Evolutionary conservation across 2,888 invertebrate species (phyloP), one percentile per base, ranked within the genome.

Genomic region (Lasius fuliginosus): DNA sequence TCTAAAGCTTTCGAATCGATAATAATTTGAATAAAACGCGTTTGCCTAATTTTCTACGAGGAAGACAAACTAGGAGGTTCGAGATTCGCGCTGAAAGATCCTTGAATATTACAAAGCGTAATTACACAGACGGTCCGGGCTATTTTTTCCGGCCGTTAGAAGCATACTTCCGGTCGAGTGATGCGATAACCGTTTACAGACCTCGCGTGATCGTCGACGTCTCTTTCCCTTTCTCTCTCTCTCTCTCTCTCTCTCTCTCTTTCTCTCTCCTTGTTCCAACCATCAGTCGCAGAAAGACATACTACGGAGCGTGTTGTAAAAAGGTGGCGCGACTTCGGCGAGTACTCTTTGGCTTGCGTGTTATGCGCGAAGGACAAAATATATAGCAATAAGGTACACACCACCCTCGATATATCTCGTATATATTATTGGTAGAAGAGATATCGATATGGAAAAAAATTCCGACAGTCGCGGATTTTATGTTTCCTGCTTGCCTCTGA

Each of bases 161-260:
- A 77, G 53, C 65, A 79, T 64, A 89, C 86, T 89, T 89, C 90
- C 88, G 82, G 67, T 56, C 62, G 82, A 89, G 84, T 83, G 89
- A 89, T 86, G 88, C 89, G 90, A 91, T 92, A 92, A 92, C 88
- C 87, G 88, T 91, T 92, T 91, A 92, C 89, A 86, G 87, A 69
- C 81, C 82, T 92, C 85, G 92, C 92, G 92, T 92, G 91, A 91
- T 89, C 86, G 87, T 68, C 71, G 74, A 69, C 73, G 76, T 75
- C 83, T 81, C 79, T 83, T 62, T 36, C 62, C 64, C 74, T 69
- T 77, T 69, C 82, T 84, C 23, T 36, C 36, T 36, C 36, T 36
- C 36, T 6, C 36, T 36, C 36, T 36, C 36, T 6, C 36, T 36
- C 36, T 36, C 36, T 36, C 23, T 36, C 36, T 36, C 36, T 36